Evolutionary conservation across 2,797 vertebrate genomes (phyloP), one percentile per base, ranked within the genome.

Genomic region (Neomorphus geoffroyi): DNA sequence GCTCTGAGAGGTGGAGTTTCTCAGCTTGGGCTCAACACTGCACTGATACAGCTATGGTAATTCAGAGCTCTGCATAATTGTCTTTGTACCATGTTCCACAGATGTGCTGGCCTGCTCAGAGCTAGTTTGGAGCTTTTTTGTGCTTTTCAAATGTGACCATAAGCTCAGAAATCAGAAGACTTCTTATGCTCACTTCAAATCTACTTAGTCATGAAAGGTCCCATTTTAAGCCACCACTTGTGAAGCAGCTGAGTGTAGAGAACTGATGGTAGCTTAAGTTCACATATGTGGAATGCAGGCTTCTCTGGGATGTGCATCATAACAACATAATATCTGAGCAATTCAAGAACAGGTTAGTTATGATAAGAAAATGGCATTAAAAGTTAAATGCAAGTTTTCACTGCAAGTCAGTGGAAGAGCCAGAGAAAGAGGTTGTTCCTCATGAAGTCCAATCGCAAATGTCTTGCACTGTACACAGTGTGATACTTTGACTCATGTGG

Each of bases 21-120:
- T 88, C 46, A 60, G 16, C 66, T 70, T 89, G 33, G 57, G 48
- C 72, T 80, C 41, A 73, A 58, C n/a, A 11, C 18, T 77, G 45
- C 14, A 7, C 19, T 72, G 46, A 66, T 65, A 58, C 19, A 84
- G 50, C 73, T 72, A 10, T 81, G 54, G 22, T 79, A 83, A 60
- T 84, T 92, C 43, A 65, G 58, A 48, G 39, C 65, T 83, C 82
- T 94, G 86, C 66, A 11, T 94, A 79, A 88, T 57, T 93, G 75
- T 88, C 53, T 74, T 90, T 74, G 69, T 94, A 70, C 80, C 39
- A 53, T 41, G 58, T 88, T 83, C 54, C 80, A 86, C 66, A 75
- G 89, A 77, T 86, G 57, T 74, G 54, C 69, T 88, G 65, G 61
- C 58, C 54, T 91, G 57, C 65, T 90, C 50, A 48, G 66, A 91